Evolutionary conservation across 1,140 invertebrate species (phyloP), one percentile per base, ranked within the genome.

Genomic region (Aphelinus certus): DNA sequence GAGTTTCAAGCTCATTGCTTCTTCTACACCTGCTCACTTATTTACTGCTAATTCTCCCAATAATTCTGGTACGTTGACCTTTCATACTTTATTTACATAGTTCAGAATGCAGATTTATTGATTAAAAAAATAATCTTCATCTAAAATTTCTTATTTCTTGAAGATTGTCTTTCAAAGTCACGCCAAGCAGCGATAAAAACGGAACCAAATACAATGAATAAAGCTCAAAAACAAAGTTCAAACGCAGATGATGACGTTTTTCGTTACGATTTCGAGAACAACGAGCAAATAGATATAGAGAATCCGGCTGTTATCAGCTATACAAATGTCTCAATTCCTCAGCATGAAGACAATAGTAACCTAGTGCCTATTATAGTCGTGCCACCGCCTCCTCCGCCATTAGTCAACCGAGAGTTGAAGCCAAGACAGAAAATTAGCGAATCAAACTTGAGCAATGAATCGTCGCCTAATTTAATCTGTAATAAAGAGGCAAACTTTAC

Each of bases 361-460:
- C 71, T 53, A 26, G 62, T 79, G 71, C 77, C 83, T 76, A 76
- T 81, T 65, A 81, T 89, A 81, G 83, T 88, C 62, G 85, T 89
- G 79, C 86, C 87, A 45, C 87, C 87, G 42, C 81, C 89, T 55
- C 94, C 94, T 7, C 94, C 95, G 6, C 80, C 83, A 68, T 73
- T 83, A 69, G 77, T 82, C 0, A 93, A 96, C 82, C 88, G 95
- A 9, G 92, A 92, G 60, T 87, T 96, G 2, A 97, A 97, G 83
- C 95, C 95, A 26, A 91, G 89, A 79, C 84, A 90, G 68, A 91
- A 90, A 82, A 84, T 88, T 9, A 92, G 91, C 60, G 91, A 92
- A 77, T 90, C 90, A 3, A 79, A 88, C 78, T 77, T 84, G 7
- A 87, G 83, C 61, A 84, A 85, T 42, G 85, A 90, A 83, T 79